Conservation (phyloP, 2,113 vertebrate species). For the Pseudolaguvia tuberculata region DNA sequence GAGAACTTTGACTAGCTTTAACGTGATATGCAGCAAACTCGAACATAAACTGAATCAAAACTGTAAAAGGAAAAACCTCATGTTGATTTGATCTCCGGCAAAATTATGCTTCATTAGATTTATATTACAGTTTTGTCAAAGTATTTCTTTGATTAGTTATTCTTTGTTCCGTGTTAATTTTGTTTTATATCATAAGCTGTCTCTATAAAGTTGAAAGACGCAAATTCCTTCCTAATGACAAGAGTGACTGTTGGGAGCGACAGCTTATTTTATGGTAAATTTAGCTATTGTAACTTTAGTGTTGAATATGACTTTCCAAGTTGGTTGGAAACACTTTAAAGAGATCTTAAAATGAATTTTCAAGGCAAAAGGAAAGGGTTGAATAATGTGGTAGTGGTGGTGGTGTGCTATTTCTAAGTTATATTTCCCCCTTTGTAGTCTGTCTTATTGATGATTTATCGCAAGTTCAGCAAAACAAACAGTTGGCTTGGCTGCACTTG, state of each 20-base stretch:
- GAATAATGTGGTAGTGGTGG: slow-evolving; percentile 22
- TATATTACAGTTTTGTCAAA: slow-evolving; percentile 9
- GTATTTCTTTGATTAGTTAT: background rate
- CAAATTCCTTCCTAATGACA: slow-evolving; percentile 41
- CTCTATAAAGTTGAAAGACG: slow-evolving; percentile 12
- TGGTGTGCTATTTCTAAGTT: slow-evolving; percentile 7
- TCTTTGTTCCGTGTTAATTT: slow-evolving; percentile 15
- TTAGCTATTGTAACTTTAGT: slow-evolving; percentile 31
- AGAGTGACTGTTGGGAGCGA: slow-evolving; percentile 18
- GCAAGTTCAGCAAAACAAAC: slow-evolving; percentile 22
- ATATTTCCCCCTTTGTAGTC: slow-evolving; percentile 6
- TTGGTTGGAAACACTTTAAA: slow-evolving; percentile 30
- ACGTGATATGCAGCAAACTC: background rate
- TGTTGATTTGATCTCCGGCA: background rate
- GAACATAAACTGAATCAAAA: slow-evolving; percentile 5
- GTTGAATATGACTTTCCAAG: slow-evolving; percentile 37
- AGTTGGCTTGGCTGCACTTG: slow-evolving; percentile 24
- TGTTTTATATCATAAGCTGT: slow-evolving; percentile 11
- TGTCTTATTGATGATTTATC: slow-evolving; percentile 6
- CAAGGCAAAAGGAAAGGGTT: slow-evolving; percentile 23
- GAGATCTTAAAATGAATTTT: slow-evolving; percentile 21
- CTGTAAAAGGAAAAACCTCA: slow-evolving; percentile 12
- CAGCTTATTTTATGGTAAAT: slow-evolving; percentile 26
- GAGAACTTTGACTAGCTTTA: background rate
- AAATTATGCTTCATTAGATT: slow-evolving; percentile 10